Evolutionary conservation across 2,888 invertebrate genomes (phyloP), one percentile per base, ranked within the genome.

Genomic region (Brachylomia viminalis): DNA sequence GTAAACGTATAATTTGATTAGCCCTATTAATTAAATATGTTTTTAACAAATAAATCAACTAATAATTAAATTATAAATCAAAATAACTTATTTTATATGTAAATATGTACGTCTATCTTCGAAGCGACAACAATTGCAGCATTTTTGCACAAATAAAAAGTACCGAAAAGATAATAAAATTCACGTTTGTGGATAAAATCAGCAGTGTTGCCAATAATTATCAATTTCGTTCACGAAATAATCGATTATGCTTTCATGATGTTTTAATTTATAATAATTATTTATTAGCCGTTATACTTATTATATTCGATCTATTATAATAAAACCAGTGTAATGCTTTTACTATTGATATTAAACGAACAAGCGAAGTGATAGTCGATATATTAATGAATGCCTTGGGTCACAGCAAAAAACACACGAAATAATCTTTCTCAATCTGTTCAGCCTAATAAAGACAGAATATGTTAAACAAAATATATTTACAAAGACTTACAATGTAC

Each of bases 181-280:
- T 54, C 38, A 54, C 38, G 23, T n/a, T 13, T 38, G 15, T 15
- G 8, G 15, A n/a, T 27, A 54, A 33, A 23, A 67, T 66, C 5
- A 67, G 38, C 54, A 67, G 33, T 67, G 67, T 52, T 67, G 54
- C 54, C 67, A 54, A 54, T 54, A 54, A 38, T 67, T 6, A 38
- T 38, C 13, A 23, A 54, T n/a, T n/a, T 23, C 8, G n/a, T 23
- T 23, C 11, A 66, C 52, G 11, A 45, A 45, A 47, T 47, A 30
- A 52, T 65, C 65, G 65, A 65, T 65, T 27, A n/a, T 49, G n/a
- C n/a, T n/a, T n/a, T n/a, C n/a, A n/a, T n/a, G n/a, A n/a, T n/a
- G n/a, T n/a, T n/a, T n/a, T n/a, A n/a, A n/a, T n/a, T n/a, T n/a
- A n/a, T n/a, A n/a, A n/a, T n/a, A n/a, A n/a, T n/a, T n/a, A n/a